Evolutionary conservation across 35 echinoderm and acorn worm species (phyloP).

Genomic region (Stichopus chloronotus): DNA sequence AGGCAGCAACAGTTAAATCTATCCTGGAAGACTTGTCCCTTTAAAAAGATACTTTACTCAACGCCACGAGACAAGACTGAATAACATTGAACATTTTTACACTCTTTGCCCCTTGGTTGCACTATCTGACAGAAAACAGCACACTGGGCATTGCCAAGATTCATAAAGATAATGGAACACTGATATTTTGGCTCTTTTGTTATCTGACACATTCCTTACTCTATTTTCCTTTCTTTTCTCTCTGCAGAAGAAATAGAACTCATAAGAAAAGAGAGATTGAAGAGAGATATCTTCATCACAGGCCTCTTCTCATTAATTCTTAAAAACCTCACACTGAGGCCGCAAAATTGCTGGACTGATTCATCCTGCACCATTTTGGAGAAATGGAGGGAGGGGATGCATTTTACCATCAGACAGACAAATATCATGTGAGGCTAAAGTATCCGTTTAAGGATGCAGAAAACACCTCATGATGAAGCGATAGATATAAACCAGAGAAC

Average conservation of each 20-base stretch:
- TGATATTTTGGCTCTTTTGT: not conserved
- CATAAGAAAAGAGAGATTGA: not conserved
- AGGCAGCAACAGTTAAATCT: too few relatives aligned
- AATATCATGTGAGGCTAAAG: too few relatives aligned
- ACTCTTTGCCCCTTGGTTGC: not conserved
- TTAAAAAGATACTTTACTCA: too few relatives aligned
- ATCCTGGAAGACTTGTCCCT: too few relatives aligned
- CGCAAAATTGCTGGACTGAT: not conserved
- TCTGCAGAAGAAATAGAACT: not conserved
- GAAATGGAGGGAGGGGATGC: too few relatives aligned
- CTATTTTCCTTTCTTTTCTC: not conserved
- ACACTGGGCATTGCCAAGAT: not conserved
- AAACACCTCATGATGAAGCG: too few relatives aligned
- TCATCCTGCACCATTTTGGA: not conserved
- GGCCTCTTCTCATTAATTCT: constrained; percentile 16
- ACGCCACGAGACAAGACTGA: not conserved
- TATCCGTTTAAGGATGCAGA: too few relatives aligned
- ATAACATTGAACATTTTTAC: not conserved
- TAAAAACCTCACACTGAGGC: not conserved
- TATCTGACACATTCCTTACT: not conserved
- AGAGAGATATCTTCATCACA: not conserved
- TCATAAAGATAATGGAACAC: constrained; percentile 12
- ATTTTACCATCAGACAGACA: too few relatives aligned
- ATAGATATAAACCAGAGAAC: too few relatives aligned
- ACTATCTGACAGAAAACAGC: not conserved